A percentile compares a stretch with the other conserved stretches of the same genome.
Conservation (phyloP, 2,888 invertebrate species). For the Thecophora atra region DNA sequence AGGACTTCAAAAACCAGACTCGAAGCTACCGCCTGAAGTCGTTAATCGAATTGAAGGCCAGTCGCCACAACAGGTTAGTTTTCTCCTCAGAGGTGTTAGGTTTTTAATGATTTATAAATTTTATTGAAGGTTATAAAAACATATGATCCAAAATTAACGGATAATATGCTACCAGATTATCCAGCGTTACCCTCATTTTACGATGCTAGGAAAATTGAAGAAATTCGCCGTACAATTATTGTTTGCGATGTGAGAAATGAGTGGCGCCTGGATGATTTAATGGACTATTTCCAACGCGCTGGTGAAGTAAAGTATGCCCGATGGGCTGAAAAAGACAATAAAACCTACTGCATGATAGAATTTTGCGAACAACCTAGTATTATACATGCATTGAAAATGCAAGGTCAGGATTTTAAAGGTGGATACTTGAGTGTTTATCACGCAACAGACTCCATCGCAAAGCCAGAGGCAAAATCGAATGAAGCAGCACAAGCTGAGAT, state of each 20-base stretch:
- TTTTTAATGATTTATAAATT: slow-evolving; percentile 5
- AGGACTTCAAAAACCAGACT: slow-evolving; percentile 83
- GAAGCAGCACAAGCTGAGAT: slow-evolving; percentile 95
- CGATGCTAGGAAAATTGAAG: slow-evolving; percentile 91
- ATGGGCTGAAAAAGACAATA: slow-evolving; percentile 84
- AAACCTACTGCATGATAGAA: slow-evolving; percentile 88
- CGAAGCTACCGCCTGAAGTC: slow-evolving; percentile 89
- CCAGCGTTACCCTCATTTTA: slow-evolving; percentile 89
- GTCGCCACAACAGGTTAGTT: slow-evolving; percentile 75
- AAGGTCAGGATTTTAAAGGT: slow-evolving; percentile 81
- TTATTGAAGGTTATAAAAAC: slow-evolving; percentile 76
- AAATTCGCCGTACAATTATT: slow-evolving; percentile 92
- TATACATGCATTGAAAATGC: slow-evolving; percentile 84
- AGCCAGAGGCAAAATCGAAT: slow-evolving; percentile 94
- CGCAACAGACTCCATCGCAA: slow-evolving; percentile 89
- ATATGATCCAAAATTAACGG: slow-evolving; percentile 86
- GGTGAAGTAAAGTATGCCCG: slow-evolving; percentile 96
- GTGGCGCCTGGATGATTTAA: slow-evolving; percentile 82
- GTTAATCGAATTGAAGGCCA: slow-evolving; percentile 86
- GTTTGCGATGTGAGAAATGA: slow-evolving; percentile 81
- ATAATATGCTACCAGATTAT: slow-evolving; percentile 86
- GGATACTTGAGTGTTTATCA: slow-evolving; percentile 80
- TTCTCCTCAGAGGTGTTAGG: background rate
- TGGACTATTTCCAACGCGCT: slow-evolving; percentile 85
- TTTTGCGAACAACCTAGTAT: slow-evolving; percentile 92